phyloP scores from a whole-genome alignment of 2,888 invertebrate genomes.

The Drepanosiphum platanoidis region DNA sequence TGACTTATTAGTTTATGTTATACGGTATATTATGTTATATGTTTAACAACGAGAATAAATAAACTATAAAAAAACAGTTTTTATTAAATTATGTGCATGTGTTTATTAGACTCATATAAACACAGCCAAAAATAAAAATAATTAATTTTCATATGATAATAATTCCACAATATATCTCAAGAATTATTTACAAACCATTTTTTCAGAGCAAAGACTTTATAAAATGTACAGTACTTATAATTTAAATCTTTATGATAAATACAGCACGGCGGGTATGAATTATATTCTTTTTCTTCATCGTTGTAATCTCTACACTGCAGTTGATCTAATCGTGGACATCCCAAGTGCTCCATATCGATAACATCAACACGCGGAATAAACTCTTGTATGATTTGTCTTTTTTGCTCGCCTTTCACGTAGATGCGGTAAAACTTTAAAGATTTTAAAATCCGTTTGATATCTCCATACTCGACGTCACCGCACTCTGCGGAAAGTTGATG shows the following conservation, averaged over 20 bases:
- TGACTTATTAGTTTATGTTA: too few species aligned
- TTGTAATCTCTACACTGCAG: not conserved
- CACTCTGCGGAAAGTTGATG: not conserved
- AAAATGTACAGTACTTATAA: not conserved
- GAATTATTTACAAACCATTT: slow-evolving; percentile 33
- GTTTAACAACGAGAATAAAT: too few species aligned
- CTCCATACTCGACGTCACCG: not conserved
- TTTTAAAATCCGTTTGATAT: not conserved
- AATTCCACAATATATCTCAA: not conserved
- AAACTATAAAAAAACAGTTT: too few species aligned
- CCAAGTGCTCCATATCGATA: not conserved
- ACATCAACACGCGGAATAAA: not conserved
- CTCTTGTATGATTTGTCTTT: not conserved
- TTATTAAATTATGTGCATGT: too few species aligned
- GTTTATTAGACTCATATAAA: too few species aligned
- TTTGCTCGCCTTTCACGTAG: not conserved
- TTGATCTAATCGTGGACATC: not conserved
- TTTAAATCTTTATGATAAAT: slow-evolving; percentile 1
- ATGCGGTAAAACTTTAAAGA: not conserved
- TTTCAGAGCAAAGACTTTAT: not conserved
- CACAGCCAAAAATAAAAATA: too few species aligned
- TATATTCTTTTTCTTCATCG: not conserved
- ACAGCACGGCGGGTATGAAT: not conserved
- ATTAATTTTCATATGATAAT: too few species aligned
- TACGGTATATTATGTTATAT: too few species aligned